phyloP scores from a whole-genome alignment of 2,888 invertebrate species.

The Drosophila cracens region DNA sequence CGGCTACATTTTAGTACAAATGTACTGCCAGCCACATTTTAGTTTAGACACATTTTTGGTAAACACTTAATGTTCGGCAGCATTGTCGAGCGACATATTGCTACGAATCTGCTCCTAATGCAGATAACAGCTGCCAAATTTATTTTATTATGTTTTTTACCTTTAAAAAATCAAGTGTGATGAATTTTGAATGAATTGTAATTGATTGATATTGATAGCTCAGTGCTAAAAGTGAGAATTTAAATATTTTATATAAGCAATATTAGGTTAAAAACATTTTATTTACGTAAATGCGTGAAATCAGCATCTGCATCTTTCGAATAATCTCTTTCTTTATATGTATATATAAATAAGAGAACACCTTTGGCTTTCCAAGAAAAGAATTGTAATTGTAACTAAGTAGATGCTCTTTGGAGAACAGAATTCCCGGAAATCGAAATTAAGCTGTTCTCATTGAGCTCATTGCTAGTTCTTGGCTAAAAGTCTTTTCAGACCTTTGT shows the following conservation, averaged over 20 bases:
- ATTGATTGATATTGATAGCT: neutral
- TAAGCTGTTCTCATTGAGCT: slow-evolving; percentile 13
- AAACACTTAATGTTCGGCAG: slow-evolving; percentile 63
- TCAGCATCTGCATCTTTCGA: neutral
- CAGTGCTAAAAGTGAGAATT: neutral
- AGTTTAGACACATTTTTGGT: slow-evolving; percentile 16
- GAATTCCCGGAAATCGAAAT: slow-evolving; percentile 30
- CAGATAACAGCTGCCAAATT: neutral
- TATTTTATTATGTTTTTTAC: neutral
- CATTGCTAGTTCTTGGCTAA: slow-evolving; percentile 1
- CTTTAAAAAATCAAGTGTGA: neutral
- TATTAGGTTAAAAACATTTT: neutral
- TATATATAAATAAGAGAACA: neutral
- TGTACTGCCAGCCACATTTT: slow-evolving; percentile 19
- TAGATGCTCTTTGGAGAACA: neutral
- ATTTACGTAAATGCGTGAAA: too few relatives aligned
- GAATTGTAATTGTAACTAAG: slow-evolving; percentile 7
- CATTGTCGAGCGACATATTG: slow-evolving; percentile 30
- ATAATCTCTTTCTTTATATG: neutral
- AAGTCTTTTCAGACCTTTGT: slow-evolving; percentile 7
- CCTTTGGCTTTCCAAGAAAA: neutral
- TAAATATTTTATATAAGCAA: neutral
- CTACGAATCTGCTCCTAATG: neutral
- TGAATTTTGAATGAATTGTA: neutral
- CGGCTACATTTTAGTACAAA: slow-evolving; percentile 1